A percentile compares a stretch with the other conserved stretches of the same genome.
phyloP scores from a whole-genome alignment of 2,888 invertebrate genomes.

The Aricia artaxerxes region DNA sequence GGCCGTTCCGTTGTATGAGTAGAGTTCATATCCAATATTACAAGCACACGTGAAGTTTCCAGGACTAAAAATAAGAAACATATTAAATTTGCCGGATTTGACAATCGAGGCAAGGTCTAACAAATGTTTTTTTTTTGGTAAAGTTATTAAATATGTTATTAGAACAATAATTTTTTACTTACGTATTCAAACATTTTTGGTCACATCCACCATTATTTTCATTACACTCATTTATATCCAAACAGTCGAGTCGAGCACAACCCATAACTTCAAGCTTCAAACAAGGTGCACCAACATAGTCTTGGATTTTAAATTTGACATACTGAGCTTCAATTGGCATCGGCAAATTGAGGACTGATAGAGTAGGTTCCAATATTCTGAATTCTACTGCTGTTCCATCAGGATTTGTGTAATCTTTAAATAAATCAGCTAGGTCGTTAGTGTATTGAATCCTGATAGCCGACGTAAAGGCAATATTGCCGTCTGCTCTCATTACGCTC shows the following conservation, averaged over 20 bases:
- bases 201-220: constrained; percentile 94
- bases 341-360: constrained; percentile 94
- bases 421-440: constrained; percentile 92
- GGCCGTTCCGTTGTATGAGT: constrained; percentile 92
- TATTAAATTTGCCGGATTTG: not conserved
- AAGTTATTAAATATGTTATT: no score
- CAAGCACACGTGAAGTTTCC: constrained; percentile 94
- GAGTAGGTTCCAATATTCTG: constrained; percentile 91
- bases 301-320: constrained; percentile 91
- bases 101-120: no score
- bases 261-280: constrained; percentile 95
- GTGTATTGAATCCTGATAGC: constrained; percentile 94
- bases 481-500: constrained; percentile 90
- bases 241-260: constrained; percentile 93
- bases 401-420: constrained; percentile 95
- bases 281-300: constrained; percentile 93
- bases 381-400: constrained; percentile 97
- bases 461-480: constrained; percentile 92
- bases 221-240: constrained; percentile 93
- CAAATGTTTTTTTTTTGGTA: no score
- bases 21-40: constrained; percentile 94
- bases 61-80: constrained; percentile 75
- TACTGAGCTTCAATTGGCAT: constrained; percentile 95
- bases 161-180: constrained; percentile 47
- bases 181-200: constrained; percentile 93